These are phyloP conservation scores for Eupeodes corollae DNA, from an alignment of 1,140 invertebrate species.

Conservation along the genomic window DNA sequence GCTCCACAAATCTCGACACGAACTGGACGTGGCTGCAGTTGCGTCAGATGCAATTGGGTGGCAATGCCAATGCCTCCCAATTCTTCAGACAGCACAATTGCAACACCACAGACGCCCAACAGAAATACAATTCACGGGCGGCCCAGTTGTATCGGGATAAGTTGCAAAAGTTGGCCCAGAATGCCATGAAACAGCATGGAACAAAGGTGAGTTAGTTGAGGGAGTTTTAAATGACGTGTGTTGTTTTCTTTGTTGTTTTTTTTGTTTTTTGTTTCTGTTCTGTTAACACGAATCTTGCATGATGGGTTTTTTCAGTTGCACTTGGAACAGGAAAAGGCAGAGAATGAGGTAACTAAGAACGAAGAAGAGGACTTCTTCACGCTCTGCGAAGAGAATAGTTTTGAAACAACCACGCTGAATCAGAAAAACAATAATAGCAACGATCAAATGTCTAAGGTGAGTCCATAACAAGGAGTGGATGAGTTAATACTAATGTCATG, in stretches of 20 bases:
- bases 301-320: constrained; percentile 42
- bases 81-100: constrained; percentile 94
- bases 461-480: neutral
- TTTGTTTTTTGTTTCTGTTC: neutral
- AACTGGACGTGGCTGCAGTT: constrained; percentile 98
- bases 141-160: constrained; percentile 88
- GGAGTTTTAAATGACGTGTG: no score
- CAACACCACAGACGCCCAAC: constrained; percentile 81
- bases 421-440: constrained; percentile 24
- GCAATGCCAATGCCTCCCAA: constrained; percentile 89
- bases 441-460: constrained; percentile 10
- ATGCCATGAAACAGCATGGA: constrained; percentile 81
- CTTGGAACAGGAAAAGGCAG: constrained; percentile 43
- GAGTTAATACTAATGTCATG: no score
- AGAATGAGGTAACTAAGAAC: constrained; percentile 24
- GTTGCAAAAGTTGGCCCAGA: constrained; percentile 59
- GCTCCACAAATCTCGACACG: constrained; percentile 95
- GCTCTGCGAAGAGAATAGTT: constrained; percentile 46
- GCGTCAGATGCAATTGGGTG: constrained; percentile 95
- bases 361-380: constrained; percentile 75
- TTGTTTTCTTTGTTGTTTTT: no score
- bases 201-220: constrained; percentile 59
- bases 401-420: constrained; percentile 19
- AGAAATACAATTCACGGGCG: constrained; percentile 95
- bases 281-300: neutral